Base-by-base conservation (phyloP, 2,888 invertebrate species). In the Drosophila mimica region DNA sequence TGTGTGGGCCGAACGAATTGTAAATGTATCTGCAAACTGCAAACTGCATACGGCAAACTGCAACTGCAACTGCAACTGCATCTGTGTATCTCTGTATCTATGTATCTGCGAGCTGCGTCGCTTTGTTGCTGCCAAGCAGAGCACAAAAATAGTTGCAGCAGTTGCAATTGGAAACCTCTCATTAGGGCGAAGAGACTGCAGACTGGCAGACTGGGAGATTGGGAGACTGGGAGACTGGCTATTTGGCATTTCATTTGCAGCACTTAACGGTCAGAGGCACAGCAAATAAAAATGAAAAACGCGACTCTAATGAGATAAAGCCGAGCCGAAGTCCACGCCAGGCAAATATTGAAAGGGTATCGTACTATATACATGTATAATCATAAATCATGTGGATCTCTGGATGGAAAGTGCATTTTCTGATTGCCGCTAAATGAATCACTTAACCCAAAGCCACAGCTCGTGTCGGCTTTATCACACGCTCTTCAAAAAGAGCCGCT, bases 361-460 rank as follows among this genome's bases (percentile, higher is more conserved):
- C 67, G 56, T 69, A 57, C 58, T 11, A 51, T 51, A 40, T 57
- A 64, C 43, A 58, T n/a, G n/a, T 57, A 64, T 48, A 58, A 77
- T 70, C 90, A 85, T 85, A 85, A 85, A 85, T 85, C 90, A 85
- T 85, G 90, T 68, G 71, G 65, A 79, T 76, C 76, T 70, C n/a
- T 64, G 46, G 58, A 51, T 74, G 83, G 71, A 88, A 86, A 85
- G 85, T 90, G 85, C 90, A 90, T 90, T 85, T 83, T 90, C 72
- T 85, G 85, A 85, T 85, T 90, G 85, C 90, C 89, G 81, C 90
- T 90, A 85, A 85, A 85, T 85, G 85, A 85, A 85, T 85, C 85
- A 85, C 90, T 85, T 85, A 85, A 88, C 89, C 89, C 83, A 79
- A 63, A 64, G 62, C 59, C n/a, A n/a, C 74, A 74, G 43, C 64